Evolutionary conservation across 2,113 vertebrate species (phyloP).

Genomic region (Prochilodus magdalenae): DNA sequence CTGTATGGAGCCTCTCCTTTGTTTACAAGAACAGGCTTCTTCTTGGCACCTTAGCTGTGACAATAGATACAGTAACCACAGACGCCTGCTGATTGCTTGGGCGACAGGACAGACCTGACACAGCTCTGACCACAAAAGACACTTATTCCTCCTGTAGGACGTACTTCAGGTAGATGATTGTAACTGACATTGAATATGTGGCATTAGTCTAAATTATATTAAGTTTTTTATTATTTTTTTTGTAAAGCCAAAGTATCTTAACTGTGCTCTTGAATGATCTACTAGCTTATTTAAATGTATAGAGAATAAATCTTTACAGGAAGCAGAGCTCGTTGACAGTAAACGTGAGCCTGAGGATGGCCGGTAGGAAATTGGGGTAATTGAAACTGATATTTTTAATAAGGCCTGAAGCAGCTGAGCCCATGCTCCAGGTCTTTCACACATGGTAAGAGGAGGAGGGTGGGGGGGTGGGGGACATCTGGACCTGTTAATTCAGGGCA

Average conservation of each 20-base stretch:
- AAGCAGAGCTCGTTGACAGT: constrained; percentile 61
- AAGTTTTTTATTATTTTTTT: no score
- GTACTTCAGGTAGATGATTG: constrained; percentile 3
- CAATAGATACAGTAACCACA: constrained; percentile 61
- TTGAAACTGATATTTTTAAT: constrained; percentile 71
- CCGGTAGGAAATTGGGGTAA: constrained; percentile 74
- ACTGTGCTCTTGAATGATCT: neutral
- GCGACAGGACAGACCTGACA: constrained; percentile 45
- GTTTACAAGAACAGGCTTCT: constrained; percentile 49
- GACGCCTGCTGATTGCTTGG: constrained; percentile 47
- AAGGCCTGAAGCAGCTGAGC: constrained; percentile 75
- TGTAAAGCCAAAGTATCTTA: neutral
- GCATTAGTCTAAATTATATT: neutral
- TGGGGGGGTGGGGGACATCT: no score
- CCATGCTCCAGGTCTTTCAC: constrained; percentile 71
- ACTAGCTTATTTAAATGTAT: constrained; percentile 10
- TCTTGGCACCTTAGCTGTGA: constrained; percentile 52
- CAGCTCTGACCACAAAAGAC: constrained; percentile 52
- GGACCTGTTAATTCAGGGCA: constrained; percentile 77
- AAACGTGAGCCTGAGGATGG: constrained; percentile 70
- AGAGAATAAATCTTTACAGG: neutral
- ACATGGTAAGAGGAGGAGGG: constrained; percentile 58
- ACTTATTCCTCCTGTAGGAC: constrained; percentile 19
- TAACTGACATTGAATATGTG: neutral
- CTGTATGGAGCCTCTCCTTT: constrained; percentile 51